Percentiles rank a stretch among this genome's conserved stretches.
Conservation (phyloP, 2,888 invertebrate genomes). For the Orthosia gothica region DNA sequence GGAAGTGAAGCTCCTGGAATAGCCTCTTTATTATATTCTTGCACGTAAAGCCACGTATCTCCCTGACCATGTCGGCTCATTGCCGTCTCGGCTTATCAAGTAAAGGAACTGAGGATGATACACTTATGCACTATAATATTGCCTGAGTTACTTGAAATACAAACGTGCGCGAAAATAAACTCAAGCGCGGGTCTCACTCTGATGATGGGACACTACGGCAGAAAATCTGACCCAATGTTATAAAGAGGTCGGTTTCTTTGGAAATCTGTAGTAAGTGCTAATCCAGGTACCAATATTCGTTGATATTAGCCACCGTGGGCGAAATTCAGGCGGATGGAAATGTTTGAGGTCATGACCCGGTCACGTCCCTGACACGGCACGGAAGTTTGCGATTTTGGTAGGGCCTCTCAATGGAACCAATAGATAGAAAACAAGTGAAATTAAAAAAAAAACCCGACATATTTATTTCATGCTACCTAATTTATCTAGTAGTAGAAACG, state of each 20-base stretch:
- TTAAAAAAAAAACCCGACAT: too few relatives aligned
- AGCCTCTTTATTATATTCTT: too few relatives aligned
- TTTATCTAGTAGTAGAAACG: too few relatives aligned
- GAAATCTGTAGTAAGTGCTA: too few relatives aligned
- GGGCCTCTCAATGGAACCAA: slow-evolving; percentile 1
- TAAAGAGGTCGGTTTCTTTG: too few relatives aligned
- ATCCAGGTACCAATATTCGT: neutral
- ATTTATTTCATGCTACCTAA: too few relatives aligned
- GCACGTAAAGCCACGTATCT: neutral
- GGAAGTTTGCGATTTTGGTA: neutral
- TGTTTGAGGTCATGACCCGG: slow-evolving; percentile 20
- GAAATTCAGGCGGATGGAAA: neutral
- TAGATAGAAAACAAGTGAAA: neutral
- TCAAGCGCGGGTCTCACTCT: too few relatives aligned
- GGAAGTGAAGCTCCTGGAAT: too few relatives aligned
- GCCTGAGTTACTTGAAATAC: neutral
- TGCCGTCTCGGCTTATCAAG: neutral
- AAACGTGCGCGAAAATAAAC: too few relatives aligned
- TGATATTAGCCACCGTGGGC: neutral
- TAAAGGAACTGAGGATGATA: neutral
- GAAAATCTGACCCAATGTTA: too few relatives aligned
- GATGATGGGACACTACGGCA: too few relatives aligned
- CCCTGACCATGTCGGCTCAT: neutral
- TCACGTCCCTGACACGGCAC: slow-evolving; percentile 2
- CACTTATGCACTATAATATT: neutral